Evolutionary conservation across 1,140 invertebrate species (phyloP), one percentile per base, ranked within the genome.

Genomic region (Halotydeus destructor): DNA sequence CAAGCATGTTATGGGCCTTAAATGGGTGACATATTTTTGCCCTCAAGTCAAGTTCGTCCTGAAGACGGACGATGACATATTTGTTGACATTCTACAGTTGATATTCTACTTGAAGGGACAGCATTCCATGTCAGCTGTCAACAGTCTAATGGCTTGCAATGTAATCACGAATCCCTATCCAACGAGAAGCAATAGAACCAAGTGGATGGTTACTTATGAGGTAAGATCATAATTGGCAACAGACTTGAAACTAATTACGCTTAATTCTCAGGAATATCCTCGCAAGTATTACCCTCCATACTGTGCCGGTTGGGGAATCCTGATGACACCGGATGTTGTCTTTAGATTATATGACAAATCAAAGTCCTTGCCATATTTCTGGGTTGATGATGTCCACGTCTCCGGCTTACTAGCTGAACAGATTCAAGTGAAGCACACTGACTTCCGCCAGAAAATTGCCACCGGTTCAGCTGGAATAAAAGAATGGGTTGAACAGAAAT

Each of bases 1-100:
- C 48, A 86, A 86, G 59, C 81, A 86, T 52, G 55, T 83, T 0
- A 83, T 88, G 80, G 82, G 80, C 0, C 56, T 85, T 21, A 67
- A 71, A 50, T 91, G 82, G 81, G 72, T 70, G 1, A 60, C 60
- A 11, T 50, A 54, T 8, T 60, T 67, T 19, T 47, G 74, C 80
- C 33, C 73, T 80, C 58, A 68, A 70, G 65, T 69, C 1, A 61
- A 70, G 44, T 78, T 70, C 52, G 67, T 86, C 14, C 66, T 88
- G 5, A 89, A 89, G 68, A 72, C 80, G 54, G 82, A 89, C 56
- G 81, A 88, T 59, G 82, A 88, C 55, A 76, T 76, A 40, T 70
- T 80, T 23, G 65, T 83, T 18, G 75, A 84, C 60, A 53, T 83
- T 31, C 64, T 69, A 43, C 66, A 64, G 24, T 57, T 82, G 49